Conservation (phyloP, 2,888 invertebrate genomes). For the Pandemis corylana region DNA sequence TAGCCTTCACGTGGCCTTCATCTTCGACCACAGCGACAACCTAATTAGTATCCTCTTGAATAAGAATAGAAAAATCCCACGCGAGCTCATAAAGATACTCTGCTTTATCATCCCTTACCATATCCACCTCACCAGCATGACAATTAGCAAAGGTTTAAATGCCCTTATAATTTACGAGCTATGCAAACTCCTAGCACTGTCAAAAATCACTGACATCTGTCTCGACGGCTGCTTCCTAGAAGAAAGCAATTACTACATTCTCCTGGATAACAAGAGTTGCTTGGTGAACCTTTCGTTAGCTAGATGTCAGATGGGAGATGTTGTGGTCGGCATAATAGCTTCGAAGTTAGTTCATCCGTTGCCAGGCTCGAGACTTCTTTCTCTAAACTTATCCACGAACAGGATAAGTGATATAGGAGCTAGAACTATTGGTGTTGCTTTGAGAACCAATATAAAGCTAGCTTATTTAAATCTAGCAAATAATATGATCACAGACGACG, state of each 20-base stretch:
- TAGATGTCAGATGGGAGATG: constrained; percentile 62
- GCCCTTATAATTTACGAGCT: constrained; percentile 58
- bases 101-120: constrained; percentile 58
- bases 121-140: constrained; percentile 49
- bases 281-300: constrained; percentile 61
- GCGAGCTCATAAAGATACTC: constrained; percentile 56
- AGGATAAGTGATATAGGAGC: constrained; percentile 64
- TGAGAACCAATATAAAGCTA: constrained; percentile 62
- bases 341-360: constrained; percentile 49
- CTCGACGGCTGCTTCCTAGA: constrained; percentile 57
- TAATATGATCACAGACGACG: constrained; percentile 63
- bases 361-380: constrained; percentile 57
- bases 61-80: constrained; percentile 56
- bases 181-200: constrained; percentile 52
- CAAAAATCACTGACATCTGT: constrained; percentile 62
- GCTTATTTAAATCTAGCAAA: constrained; percentile 64
- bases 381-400: constrained; percentile 66
- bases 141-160: constrained; percentile 56
- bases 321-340: constrained; percentile 54
- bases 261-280: constrained; percentile 51
- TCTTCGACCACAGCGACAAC: constrained; percentile 53
- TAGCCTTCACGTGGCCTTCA: constrained; percentile 43
- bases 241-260: constrained; percentile 58
- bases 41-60: constrained; percentile 58
- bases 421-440: constrained; percentile 52